Percentiles rank a stretch among this genome's conserved stretches.
Conservation (phyloP, 2,797 vertebrate species). For the Silurus lanzhouensis region DNA sequence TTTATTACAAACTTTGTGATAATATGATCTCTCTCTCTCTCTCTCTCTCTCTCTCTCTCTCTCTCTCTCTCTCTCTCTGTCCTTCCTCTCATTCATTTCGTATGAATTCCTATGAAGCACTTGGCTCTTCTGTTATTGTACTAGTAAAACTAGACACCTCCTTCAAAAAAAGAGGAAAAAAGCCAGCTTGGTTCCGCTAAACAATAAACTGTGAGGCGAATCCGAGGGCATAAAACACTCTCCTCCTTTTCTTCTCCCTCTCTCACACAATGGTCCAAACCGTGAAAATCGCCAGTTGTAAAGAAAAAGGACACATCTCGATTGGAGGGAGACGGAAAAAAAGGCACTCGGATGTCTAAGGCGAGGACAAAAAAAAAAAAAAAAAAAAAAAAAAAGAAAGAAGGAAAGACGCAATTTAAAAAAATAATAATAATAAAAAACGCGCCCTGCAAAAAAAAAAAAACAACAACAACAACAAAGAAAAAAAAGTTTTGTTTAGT, state of each 20-base stretch:
- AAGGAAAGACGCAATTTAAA: background rate
- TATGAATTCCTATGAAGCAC: conserved; percentile 52
- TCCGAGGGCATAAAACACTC: conserved; percentile 58
- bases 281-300: conserved; percentile 63
- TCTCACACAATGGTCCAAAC: conserved; percentile 55
- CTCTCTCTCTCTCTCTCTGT: background rate
- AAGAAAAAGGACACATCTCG: conserved; percentile 48
- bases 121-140: conserved; percentile 26
- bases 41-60: background rate
- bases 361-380: background rate
- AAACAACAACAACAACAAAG: background rate
- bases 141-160: conserved; percentile 13
- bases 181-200: conserved; percentile 45
- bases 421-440: background rate
- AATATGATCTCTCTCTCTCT: background rate
- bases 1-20: background rate
- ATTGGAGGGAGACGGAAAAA: conserved; percentile 21
- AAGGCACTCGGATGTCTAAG: conserved; percentile 7
- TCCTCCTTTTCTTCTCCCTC: conserved; percentile 49
- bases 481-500: conserved; percentile 7
- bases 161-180: background rate
- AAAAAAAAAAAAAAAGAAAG: background rate
- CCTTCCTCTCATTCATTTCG: conserved; percentile 36
- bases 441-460: conserved; percentile 33
- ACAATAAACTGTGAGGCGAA: conserved; percentile 58